phyloP scores from a whole-genome alignment of 2,113 vertebrate genomes.

The Hippoglossus stenolepis region DNA sequence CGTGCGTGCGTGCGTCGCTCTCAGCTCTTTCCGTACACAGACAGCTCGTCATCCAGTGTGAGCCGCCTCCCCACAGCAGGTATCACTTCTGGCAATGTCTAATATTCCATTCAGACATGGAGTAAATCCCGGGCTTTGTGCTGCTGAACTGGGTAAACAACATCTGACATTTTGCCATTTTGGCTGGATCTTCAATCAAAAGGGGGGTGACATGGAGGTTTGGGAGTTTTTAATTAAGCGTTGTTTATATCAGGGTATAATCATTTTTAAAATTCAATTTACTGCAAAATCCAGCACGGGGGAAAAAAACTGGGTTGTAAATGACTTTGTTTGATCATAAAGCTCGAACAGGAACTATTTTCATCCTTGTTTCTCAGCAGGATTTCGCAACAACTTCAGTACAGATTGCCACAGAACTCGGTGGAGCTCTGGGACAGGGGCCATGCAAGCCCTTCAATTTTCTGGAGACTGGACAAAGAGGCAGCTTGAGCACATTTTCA shows the following conservation, averaged over 20 bases:
- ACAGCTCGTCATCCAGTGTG: conserved; percentile 39
- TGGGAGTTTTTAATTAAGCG: conserved; percentile 19
- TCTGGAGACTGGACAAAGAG: too few species aligned
- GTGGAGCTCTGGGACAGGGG: too few species aligned
- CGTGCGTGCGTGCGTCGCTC: not conserved
- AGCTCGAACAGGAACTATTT: too few species aligned
- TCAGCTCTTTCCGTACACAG: conserved; percentile 14
- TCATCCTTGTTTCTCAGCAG: too few species aligned
- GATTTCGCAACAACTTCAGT: too few species aligned
- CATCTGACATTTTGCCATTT: conserved; percentile 33
- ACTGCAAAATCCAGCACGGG: not conserved
- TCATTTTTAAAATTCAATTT: not conserved
- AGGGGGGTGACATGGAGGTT: not conserved
- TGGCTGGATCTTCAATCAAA: conserved; percentile 16
- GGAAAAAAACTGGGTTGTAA: not conserved
- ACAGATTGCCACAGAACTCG: too few species aligned
- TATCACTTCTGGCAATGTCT: conserved; percentile 30
- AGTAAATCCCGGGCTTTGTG: conserved; percentile 18
- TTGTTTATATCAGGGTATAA: not conserved
- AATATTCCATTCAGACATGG: conserved; percentile 34
- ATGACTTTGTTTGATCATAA: too few species aligned
- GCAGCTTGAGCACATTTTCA: too few species aligned
- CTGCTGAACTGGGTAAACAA: conserved; percentile 39
- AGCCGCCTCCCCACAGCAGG: conserved; percentile 21
- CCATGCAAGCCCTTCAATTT: too few species aligned